Evolutionary conservation across 2,888 invertebrate species (phyloP), one percentile per base, ranked within the genome.

Genomic region (Plebejus melissa): DNA sequence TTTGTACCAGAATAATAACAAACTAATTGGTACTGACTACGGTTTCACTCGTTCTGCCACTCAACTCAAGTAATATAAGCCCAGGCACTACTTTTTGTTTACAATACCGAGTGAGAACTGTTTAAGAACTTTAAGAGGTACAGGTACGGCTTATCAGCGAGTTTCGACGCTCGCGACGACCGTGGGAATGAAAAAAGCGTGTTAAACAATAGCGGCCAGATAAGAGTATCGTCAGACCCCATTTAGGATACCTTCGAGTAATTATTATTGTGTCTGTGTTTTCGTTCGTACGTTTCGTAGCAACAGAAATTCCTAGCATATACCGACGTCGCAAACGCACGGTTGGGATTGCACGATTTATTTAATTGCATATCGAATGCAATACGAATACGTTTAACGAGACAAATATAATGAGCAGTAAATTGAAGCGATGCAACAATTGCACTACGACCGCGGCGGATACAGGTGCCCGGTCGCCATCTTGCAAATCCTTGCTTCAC

Each of bases 181-280:
- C 93, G 93, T 93, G 93, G 93, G 93, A 93, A 92, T 89, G 85
- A 92, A 90, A 89, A 88, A 90, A 88, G 86, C 89, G 87, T 87
- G 90, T 93, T 91, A 91, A 93, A 93, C 93, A 93, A 93, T 93
- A 87, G 90, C 86, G 81, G 75, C 78, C 82, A 93, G 93, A 93
- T 93, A 93, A 93, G 88, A 88, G 80, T 87, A 84, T 85, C 86
- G 88, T 85, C 90, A 88, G 89, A 87, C 88, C 87, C 87, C 89
- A 88, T 90, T 92, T 88, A 86, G 90, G 88, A 88, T 88, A 87
- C 87, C 87, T 86, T 83, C 85, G 82, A 87, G 85, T 88, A 89
- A 32, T 32, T 32, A 32, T 32, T 32, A 89, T 90, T 91, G 86
- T 82, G 86, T 83, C 83, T 82, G 82, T 85, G 86, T 89, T 89